A percentile compares a stretch with the other conserved stretches of the same genome.
phyloP scores from a whole-genome alignment of 2,888 invertebrate genomes.

The Cephus nigrinus region DNA sequence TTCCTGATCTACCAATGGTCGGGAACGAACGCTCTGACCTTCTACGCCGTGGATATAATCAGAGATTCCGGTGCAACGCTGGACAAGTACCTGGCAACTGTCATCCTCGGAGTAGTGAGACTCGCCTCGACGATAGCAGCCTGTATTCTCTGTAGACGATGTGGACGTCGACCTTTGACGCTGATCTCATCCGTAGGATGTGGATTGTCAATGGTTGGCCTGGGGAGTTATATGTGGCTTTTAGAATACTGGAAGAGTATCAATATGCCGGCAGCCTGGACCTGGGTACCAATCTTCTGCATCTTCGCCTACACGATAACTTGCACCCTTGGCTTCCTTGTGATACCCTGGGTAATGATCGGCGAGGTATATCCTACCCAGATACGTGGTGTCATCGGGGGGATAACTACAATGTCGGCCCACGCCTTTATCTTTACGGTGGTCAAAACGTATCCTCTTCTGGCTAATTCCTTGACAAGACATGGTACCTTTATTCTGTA shows the following conservation, averaged over 20 bases:
- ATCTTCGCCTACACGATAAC: constrained; percentile 73
- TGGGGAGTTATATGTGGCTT: constrained; percentile 73
- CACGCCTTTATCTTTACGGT: constrained; percentile 76
- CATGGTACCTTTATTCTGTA: constrained; percentile 75
- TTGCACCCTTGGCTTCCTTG: constrained; percentile 76
- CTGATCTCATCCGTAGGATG: constrained; percentile 75
- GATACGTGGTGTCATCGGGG: constrained; percentile 76
- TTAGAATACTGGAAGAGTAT: constrained; percentile 69
- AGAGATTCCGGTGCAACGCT: constrained; percentile 71
- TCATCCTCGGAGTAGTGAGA: constrained; percentile 72
- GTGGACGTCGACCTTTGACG: constrained; percentile 74
- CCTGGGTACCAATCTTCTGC: constrained; percentile 74
- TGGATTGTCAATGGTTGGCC: constrained; percentile 72
- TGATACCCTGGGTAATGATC: constrained; percentile 81
- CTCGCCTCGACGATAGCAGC: constrained; percentile 74
- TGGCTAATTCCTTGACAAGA: constrained; percentile 68
- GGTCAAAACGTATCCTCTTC: constrained; percentile 75
- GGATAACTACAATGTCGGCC: constrained; percentile 75
- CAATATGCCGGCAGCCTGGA: constrained; percentile 60
- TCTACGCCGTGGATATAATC: constrained; percentile 77
- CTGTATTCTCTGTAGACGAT: constrained; percentile 72
- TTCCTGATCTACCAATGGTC: constrained; percentile 79
- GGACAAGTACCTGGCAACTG: constrained; percentile 72
- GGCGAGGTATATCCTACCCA: constrained; percentile 78
- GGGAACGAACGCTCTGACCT: constrained; percentile 77